These are phyloP conservation scores for Cyprinella venusta DNA, from an alignment of 2,797 vertebrate genomes.

Conservation along the genomic window DNA sequence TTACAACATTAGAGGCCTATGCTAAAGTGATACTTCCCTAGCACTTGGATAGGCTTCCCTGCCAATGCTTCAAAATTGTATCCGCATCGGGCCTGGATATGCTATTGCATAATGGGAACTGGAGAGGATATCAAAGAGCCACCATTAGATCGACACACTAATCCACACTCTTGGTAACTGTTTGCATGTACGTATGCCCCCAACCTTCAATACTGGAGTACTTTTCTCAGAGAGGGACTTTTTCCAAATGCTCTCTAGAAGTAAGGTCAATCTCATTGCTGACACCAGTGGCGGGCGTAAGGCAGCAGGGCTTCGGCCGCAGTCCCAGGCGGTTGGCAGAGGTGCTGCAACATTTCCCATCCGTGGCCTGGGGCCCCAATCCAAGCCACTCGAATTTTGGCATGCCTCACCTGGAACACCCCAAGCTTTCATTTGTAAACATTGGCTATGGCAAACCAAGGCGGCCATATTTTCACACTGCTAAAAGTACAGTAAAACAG, in stretches of 20 bases:
- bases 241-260: constrained; percentile 55
- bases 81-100: constrained; percentile 58
- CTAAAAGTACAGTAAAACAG: constrained; percentile 55
- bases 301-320: constrained; percentile 60
- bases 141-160: constrained; percentile 66
- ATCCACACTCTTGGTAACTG: constrained; percentile 64
- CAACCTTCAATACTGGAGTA: constrained; percentile 24
- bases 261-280: constrained; percentile 60
- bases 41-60: constrained; percentile 52
- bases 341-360: constrained; percentile 74
- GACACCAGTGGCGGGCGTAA: constrained; percentile 56
- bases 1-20: constrained; percentile 46
- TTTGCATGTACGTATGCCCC: constrained; percentile 59
- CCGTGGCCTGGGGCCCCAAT: constrained; percentile 68
- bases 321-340: constrained; percentile 70
- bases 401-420: constrained; percentile 76
- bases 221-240: constrained; percentile 10
- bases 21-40: constrained; percentile 47
- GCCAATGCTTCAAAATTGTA: constrained; percentile 65
- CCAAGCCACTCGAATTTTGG: constrained; percentile 82
- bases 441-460: constrained; percentile 62
- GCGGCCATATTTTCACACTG: constrained; percentile 62
- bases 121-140: constrained; percentile 68
- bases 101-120: constrained; percentile 71
- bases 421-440: constrained; percentile 70